A percentile compares a stretch with the other conserved stretches of the same genome.
Evolutionary conservation across 2,113 vertebrate species (phyloP).

Genomic region (Orthonyx spaldingii): DNA sequence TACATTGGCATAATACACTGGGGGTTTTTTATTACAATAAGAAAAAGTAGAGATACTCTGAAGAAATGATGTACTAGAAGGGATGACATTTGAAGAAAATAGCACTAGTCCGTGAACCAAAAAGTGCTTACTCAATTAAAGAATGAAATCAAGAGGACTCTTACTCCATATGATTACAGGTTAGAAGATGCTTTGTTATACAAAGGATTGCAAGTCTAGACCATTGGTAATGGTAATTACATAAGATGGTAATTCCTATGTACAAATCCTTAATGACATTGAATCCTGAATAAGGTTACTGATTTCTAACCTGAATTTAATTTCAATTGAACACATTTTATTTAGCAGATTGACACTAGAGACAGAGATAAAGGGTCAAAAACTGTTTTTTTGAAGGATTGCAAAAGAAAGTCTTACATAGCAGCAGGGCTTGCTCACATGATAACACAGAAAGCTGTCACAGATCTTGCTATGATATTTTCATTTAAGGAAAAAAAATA

Average conservation of each 20-base stretch:
- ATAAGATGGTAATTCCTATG: neutral
- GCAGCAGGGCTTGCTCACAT: neutral
- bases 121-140: neutral
- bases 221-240: neutral
- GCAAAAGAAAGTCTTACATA: neutral
- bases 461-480: neutral
- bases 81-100: neutral
- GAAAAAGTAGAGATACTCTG: neutral
- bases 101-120: neutral
- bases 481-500: neutral
- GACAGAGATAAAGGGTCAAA: neutral
- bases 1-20: neutral
- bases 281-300: neutral
- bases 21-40: accelerated
- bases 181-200: neutral
- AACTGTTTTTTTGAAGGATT: neutral
- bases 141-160: neutral
- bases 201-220: neutral
- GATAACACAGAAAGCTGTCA: neutral
- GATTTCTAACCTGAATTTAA: neutral
- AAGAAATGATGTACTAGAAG: neutral
- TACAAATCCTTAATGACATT: neutral
- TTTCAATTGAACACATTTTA: neutral
- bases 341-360: neutral
- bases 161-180: neutral